These are phyloP conservation scores for Pardosa pseudoannulata DNA, from an alignment of 2,888 invertebrate species.

Conservation along the genomic window DNA sequence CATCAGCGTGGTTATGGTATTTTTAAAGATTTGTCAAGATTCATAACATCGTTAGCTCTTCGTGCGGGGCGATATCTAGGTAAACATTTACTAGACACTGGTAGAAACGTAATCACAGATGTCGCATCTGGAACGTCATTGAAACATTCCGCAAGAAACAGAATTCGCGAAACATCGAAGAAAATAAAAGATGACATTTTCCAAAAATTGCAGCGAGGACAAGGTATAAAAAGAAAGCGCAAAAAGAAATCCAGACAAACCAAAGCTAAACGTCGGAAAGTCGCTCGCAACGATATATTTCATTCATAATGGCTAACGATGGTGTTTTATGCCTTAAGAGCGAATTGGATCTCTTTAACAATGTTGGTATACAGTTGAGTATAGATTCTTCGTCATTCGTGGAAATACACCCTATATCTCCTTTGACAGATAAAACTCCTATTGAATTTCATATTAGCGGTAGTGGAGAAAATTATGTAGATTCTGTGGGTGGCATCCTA, in stretches of 20 bases:
- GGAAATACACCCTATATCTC: not conserved
- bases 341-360: slow-evolving; percentile 26
- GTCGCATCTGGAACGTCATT: slow-evolving; percentile 11
- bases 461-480: slow-evolving; percentile 2
- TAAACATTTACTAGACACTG: slow-evolving; percentile 17
- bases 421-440: not conserved
- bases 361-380: not conserved
- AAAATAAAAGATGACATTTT: slow-evolving; percentile 35
- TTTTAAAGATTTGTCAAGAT: slow-evolving; percentile 19
- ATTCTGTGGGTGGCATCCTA: slow-evolving; percentile 6
- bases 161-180: slow-evolving; percentile 9
- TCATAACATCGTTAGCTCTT: slow-evolving; percentile 2
- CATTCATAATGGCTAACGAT: not conserved
- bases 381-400: slow-evolving; percentile 15
- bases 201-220: slow-evolving; percentile 17
- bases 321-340: not conserved
- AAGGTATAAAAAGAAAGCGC: slow-evolving; percentile 26
- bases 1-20: slow-evolving; percentile 37
- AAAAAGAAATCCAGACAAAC: not conserved
- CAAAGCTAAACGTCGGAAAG: not conserved
- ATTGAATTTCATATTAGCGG: not conserved
- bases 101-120: slow-evolving; percentile 21
- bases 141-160: slow-evolving; percentile 6
- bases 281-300: not conserved
- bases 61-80: slow-evolving; percentile 20